Percentiles rank a stretch among this genome's conserved stretches.
These are phyloP conservation scores for Galerucella nymphaeae DNA, from an alignment of 2,888 invertebrate genomes.

Conservation along the genomic window DNA sequence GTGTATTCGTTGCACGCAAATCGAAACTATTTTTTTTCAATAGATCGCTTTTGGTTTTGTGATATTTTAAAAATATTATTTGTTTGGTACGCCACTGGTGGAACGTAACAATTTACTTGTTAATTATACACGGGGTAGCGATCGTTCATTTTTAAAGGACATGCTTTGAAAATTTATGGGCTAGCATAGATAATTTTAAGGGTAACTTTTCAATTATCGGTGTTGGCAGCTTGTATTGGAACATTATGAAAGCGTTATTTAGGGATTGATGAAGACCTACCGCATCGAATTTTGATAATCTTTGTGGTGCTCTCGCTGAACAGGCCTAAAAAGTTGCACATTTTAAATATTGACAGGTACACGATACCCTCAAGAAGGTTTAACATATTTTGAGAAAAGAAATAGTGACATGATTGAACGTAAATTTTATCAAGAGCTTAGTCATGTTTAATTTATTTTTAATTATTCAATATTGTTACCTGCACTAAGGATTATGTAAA, in stretches of 20 bases:
- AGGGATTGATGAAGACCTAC: conserved; percentile 16
- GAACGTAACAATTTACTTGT: conserved; percentile 8
- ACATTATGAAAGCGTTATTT: conserved; percentile 20
- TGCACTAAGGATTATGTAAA: no score
- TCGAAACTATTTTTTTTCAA: neutral
- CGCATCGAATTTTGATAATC: conserved; percentile 26
- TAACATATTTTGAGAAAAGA: no score
- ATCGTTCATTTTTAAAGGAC: conserved; percentile 4
- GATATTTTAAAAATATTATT: neutral
- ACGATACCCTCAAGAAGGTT: neutral
- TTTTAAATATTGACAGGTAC: neutral
- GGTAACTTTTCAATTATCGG: conserved; percentile 23
- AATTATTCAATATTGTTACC: no score
- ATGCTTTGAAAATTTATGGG: conserved; percentile 18
- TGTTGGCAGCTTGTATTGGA: conserved; percentile 26
- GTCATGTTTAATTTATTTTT: no score
- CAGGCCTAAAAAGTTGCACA: neutral
- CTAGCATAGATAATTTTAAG: conserved; percentile 22
- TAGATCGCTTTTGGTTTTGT: no score
- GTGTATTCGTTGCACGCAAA: no score
- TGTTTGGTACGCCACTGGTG: neutral
- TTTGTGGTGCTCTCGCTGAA: neutral
- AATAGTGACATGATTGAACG: no score
- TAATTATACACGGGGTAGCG: conserved; percentile 17
- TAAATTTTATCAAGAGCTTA: no score